phyloP scores from a whole-genome alignment of 2,888 invertebrate genomes.

The Cistogaster globosa region DNA sequence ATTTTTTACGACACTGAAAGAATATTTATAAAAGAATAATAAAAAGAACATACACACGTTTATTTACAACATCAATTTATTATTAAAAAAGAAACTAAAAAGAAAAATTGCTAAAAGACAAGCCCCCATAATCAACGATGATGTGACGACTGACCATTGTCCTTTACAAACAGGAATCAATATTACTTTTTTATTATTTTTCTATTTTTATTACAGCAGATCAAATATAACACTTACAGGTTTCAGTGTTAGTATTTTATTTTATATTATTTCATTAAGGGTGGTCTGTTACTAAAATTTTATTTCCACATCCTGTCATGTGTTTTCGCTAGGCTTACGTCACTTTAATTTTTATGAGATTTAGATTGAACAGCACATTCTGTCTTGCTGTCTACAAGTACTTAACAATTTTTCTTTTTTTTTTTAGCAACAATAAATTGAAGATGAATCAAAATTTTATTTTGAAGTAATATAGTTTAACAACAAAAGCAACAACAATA shows the following conservation, averaged over 20 bases:
- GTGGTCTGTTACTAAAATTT: constrained; percentile 57
- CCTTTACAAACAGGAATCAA: constrained; percentile 57
- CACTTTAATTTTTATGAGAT: constrained; percentile 63
- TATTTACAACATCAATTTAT: constrained; percentile 58
- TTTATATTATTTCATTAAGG: constrained; percentile 48
- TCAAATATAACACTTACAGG: constrained; percentile 71
- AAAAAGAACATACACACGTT: constrained; percentile 20
- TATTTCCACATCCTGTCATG: constrained; percentile 64
- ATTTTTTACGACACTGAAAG: constrained; percentile 65
- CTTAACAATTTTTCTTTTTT: constrained; percentile 58
- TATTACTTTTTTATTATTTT: constrained; percentile 64
- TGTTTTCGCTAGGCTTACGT: constrained; percentile 64
- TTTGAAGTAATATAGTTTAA: constrained; percentile 53
- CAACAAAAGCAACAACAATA: constrained; percentile 36
- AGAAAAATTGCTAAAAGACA: constrained; percentile 64
- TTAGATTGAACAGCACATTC: constrained; percentile 48
- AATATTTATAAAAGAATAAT: constrained; percentile 59
- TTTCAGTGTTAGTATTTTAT: constrained; percentile 51
- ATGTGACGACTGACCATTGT: constrained; percentile 67
- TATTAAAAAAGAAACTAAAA: constrained; percentile 61
- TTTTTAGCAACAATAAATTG: constrained; percentile 16
- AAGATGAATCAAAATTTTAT: constrained; percentile 65
- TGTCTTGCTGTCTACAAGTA: constrained; percentile 9
- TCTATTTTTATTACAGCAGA: constrained; percentile 63
- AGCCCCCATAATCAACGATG: constrained; percentile 65